phyloP scores from a whole-genome alignment of 2,113 vertebrate genomes.

The Albula goreensis region DNA sequence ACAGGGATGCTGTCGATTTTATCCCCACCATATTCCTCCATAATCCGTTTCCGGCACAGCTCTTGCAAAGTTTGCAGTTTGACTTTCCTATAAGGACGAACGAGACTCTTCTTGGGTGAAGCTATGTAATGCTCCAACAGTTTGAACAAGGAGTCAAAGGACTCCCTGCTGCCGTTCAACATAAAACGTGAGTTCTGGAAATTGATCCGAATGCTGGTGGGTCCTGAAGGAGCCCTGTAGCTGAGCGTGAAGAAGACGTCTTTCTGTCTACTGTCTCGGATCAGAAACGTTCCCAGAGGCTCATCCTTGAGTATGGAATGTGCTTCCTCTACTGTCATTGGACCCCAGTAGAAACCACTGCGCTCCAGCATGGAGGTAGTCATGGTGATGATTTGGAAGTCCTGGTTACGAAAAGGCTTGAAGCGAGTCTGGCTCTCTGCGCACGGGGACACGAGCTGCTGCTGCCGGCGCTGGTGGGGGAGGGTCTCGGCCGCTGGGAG shows the following conservation, averaged over 20 bases:
- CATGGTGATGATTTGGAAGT: slow-evolving; percentile 79
- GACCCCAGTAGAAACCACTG: slow-evolving; percentile 92
- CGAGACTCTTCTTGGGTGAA: slow-evolving; percentile 81
- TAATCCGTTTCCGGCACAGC: slow-evolving; percentile 81
- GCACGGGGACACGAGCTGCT: slow-evolving; percentile 30
- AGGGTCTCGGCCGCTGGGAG: slow-evolving; percentile 33
- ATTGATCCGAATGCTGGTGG: slow-evolving; percentile 86
- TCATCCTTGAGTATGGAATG: slow-evolving; percentile 74
- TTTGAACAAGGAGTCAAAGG: slow-evolving; percentile 83
- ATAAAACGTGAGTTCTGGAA: slow-evolving; percentile 80
- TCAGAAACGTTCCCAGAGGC: slow-evolving; percentile 83
- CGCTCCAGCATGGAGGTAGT: slow-evolving; percentile 79
- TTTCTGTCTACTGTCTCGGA: slow-evolving; percentile 89
- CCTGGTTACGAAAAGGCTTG: slow-evolving; percentile 78
- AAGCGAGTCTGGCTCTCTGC: slow-evolving; percentile 74
- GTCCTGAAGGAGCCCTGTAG: slow-evolving; percentile 80
- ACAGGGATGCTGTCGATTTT: slow-evolving; percentile 71
- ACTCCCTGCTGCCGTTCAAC: slow-evolving; percentile 85
- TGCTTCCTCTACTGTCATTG: slow-evolving; percentile 82
- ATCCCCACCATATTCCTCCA: slow-evolving; percentile 76
- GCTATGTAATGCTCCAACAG: slow-evolving; percentile 84
- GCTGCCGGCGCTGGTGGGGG: slow-evolving; percentile 63
- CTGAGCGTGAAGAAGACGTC: slow-evolving; percentile 95
- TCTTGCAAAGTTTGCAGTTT: slow-evolving; percentile 82
- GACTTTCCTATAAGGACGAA: slow-evolving; percentile 76